phyloP scores from a whole-genome alignment of 2,888 invertebrate species.

The Eucera pruinosa region DNA sequence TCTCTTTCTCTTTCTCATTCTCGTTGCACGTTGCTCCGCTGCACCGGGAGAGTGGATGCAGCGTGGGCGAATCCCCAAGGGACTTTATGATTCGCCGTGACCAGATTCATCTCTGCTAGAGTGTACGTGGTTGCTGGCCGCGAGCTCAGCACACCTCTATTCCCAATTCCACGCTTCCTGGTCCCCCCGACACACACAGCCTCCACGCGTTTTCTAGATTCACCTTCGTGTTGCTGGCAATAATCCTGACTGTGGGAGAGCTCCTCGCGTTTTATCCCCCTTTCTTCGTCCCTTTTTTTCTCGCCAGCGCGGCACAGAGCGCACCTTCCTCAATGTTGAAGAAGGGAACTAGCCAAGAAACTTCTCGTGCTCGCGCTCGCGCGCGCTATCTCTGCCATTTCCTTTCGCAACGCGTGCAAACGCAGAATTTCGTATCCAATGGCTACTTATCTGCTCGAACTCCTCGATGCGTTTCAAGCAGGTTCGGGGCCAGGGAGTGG shows the following conservation, averaged over 20 bases:
- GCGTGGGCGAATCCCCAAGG: slow-evolving; percentile 74
- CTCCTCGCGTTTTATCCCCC: no score
- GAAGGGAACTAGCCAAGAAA: no score
- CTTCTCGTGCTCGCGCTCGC: no score
- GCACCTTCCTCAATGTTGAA: no score
- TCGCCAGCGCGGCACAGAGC: no score
- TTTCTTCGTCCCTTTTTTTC: background rate
- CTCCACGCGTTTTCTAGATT: slow-evolving; percentile 22
- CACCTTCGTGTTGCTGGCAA: background rate
- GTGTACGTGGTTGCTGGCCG: slow-evolving; percentile 36
- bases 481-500: slow-evolving; percentile 82
- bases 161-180: slow-evolving; percentile 69
- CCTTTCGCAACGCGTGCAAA: no score
- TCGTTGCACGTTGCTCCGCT: slow-evolving; percentile 21
- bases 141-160: slow-evolving; percentile 48
- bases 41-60: slow-evolving; percentile 60
- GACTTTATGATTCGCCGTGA: slow-evolving; percentile 81
- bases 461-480: slow-evolving; percentile 54
- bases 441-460: slow-evolving; percentile 18
- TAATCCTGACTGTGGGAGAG: slow-evolving; percentile 4
- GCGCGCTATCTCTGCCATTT: no score
- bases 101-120: slow-evolving; percentile 78
- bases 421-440: no score
- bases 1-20: no score
- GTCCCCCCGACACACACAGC: slow-evolving; percentile 33